phyloP scores from a whole-genome alignment of 2,888 invertebrate genomes.

The Heliconius ethilla region DNA sequence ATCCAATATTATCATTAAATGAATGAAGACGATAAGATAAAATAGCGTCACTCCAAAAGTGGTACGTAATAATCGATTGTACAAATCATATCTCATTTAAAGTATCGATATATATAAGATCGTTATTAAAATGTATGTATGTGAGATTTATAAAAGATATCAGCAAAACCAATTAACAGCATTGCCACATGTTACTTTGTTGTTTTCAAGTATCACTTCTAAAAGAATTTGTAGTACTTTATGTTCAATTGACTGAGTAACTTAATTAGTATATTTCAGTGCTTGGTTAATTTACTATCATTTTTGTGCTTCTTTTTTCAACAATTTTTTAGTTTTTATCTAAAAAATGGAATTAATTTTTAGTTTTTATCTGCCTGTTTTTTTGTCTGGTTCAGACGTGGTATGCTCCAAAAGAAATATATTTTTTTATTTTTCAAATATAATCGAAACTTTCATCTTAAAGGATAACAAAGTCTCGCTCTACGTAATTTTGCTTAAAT shows the following conservation, averaged over 20 bases:
- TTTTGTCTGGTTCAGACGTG: too few relatives aligned
- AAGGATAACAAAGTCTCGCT: too few relatives aligned
- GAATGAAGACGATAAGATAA: not conserved
- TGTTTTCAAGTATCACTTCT: not conserved
- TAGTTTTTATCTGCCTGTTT: too few relatives aligned
- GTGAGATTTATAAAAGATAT: conserved; percentile 1
- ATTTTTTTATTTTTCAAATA: too few relatives aligned
- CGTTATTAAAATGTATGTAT: not conserved
- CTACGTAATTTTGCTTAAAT: too few relatives aligned
- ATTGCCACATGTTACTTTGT: conserved; percentile 9
- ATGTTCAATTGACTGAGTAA: not conserved
- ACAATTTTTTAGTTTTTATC: too few relatives aligned
- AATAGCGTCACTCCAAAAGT: not conserved
- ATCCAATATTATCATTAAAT: not conserved
- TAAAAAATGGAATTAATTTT: too few relatives aligned
- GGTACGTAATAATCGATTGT: conserved; percentile 6
- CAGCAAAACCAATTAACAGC: not conserved
- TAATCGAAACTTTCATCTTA: too few relatives aligned
- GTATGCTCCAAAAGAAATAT: too few relatives aligned
- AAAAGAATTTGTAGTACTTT: conserved; percentile 3
- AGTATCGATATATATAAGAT: not conserved
- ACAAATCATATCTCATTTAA: conserved; percentile 3
- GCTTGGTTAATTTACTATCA: not conserved
- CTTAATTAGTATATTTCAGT: not conserved
- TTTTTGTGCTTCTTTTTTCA: too few relatives aligned